Base-by-base conservation (phyloP, 2,888 invertebrate genomes). In the Euspilapteryx auroguttella region DNA sequence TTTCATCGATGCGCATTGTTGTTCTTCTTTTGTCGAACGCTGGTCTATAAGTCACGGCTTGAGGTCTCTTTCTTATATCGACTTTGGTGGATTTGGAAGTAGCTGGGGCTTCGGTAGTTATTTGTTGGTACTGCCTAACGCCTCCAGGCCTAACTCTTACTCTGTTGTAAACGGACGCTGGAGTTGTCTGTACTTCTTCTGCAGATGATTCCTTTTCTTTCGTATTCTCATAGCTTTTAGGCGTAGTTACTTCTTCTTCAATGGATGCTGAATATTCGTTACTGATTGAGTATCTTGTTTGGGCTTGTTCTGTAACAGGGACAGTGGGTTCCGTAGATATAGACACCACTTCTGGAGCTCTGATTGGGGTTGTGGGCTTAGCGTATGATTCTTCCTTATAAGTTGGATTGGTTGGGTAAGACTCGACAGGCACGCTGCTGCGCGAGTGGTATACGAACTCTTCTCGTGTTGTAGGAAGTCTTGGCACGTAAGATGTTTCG, bases 1-100 rank as follows among this genome's bases (percentile, higher is more conserved):
- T 77, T 55, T 77, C 77, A 39, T 77, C 77, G 31, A 77, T 77
- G 14, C 68, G 53, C 77, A 77, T 78, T 20, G 77, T 78, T 2
- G 77, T 78, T 33, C 69, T 54, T 9, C 68, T 53, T 40, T 56
- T 62, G 33, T 69, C 65, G 37, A 58, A 75, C 4, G 69, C 63
- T 28, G 77, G 77, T 37, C 77, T 56, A 31, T 75, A 71, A 21
- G 77, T 76, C 6, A 76, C 55, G 12, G 73, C 49, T 35, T 62
- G 62, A 15, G 47, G 49, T 33, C 55, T 53, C 32, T 52, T 56
- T 36, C 56, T 57, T 9, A 24, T 14, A 10, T 64, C 61, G 28
- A 43, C 39, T 40, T 59, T 69, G 1, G 39, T 23, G 7, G 17
- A 14, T 15, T 27, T 32, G 6, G 17, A 12, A 6, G 27, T 31